Percentiles rank a stretch among this genome's conserved stretches.
These are phyloP conservation scores for Sisor rabdophorus DNA, from an alignment of 2,113 vertebrate genomes.

Conservation along the genomic window DNA sequence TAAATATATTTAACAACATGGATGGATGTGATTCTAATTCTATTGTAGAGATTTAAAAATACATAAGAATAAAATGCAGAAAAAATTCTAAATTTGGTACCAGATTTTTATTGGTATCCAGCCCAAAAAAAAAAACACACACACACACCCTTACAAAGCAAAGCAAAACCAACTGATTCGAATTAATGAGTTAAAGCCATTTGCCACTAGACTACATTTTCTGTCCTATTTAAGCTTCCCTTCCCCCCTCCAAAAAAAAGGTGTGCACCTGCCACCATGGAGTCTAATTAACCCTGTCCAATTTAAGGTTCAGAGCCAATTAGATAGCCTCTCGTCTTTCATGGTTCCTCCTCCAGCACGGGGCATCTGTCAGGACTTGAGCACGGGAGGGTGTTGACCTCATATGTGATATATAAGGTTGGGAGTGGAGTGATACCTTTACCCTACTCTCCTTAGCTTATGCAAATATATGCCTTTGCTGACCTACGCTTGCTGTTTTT, in stretches of 20 bases:
- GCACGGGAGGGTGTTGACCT: conserved; percentile 26
- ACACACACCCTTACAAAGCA: too few relatives aligned
- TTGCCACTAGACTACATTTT: background rate
- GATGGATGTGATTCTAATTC: background rate
- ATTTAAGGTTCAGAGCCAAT: conserved; percentile 75
- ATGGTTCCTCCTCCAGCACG: conserved; percentile 49
- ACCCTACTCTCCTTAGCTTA: conserved; percentile 25
- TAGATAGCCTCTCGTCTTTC: conserved; percentile 72
- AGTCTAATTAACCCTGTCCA: conserved; percentile 70
- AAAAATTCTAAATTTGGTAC: too few relatives aligned
- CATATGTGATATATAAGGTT: conserved; percentile 1
- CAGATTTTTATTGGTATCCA: too few relatives aligned
- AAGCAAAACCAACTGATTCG: too few relatives aligned
- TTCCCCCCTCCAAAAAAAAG: conserved; percentile 54
- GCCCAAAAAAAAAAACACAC: too few relatives aligned
- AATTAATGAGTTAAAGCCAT: background rate
- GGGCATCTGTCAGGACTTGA: conserved; percentile 61
- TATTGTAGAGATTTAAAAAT: too few relatives aligned
- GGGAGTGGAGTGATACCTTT: conserved; percentile 39
- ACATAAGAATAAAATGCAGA: too few relatives aligned
- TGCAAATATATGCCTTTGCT: conserved; percentile 25
- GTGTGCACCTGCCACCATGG: conserved; percentile 71
- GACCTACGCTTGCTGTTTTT: conserved; percentile 11
- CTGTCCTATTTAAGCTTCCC: conserved; percentile 43
- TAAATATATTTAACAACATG: background rate